phyloP scores from a whole-genome alignment of 2,888 invertebrate genomes.

The Eupithecia centaureata region DNA sequence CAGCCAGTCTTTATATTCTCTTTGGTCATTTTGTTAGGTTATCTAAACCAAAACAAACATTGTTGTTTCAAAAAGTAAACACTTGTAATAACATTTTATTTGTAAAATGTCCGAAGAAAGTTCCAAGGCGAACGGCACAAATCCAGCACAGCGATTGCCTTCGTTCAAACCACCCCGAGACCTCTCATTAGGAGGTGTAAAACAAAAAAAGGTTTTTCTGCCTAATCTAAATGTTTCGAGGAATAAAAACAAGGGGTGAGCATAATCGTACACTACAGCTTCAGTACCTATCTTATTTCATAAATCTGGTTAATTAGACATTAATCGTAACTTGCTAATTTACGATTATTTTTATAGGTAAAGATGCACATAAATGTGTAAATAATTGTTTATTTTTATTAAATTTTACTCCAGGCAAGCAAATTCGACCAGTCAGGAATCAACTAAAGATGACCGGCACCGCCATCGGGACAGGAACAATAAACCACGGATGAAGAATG shows the following conservation, averaged over 20 bases:
- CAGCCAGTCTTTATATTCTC: too few relatives aligned
- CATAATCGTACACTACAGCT: not conserved
- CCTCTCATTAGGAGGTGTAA: slow-evolving; percentile 80
- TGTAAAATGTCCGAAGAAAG: slow-evolving; percentile 66
- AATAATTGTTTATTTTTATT: too few relatives aligned
- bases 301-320: not conserved
- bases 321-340: too few relatives aligned
- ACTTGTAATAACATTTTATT: not conserved
- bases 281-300: not conserved
- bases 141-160: slow-evolving; percentile 74
- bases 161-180: slow-evolving; percentile 84
- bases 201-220: slow-evolving; percentile 82
- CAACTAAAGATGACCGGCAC: slow-evolving; percentile 64
- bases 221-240: slow-evolving; percentile 85
- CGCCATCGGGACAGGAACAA: slow-evolving; percentile 59
- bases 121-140: slow-evolving; percentile 62
- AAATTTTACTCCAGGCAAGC: slow-evolving; percentile 32
- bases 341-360: too few relatives aligned
- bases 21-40: not conserved
- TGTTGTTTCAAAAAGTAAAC: not conserved
- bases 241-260: slow-evolving; percentile 83
- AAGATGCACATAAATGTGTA: too few relatives aligned
- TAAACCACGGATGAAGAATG: slow-evolving; percentile 63
- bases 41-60: slow-evolving; percentile 12
- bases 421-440: slow-evolving; percentile 53